Base-by-base conservation (phyloP, 2,797 vertebrate genomes). In the Hemitrygon akajei region DNA sequence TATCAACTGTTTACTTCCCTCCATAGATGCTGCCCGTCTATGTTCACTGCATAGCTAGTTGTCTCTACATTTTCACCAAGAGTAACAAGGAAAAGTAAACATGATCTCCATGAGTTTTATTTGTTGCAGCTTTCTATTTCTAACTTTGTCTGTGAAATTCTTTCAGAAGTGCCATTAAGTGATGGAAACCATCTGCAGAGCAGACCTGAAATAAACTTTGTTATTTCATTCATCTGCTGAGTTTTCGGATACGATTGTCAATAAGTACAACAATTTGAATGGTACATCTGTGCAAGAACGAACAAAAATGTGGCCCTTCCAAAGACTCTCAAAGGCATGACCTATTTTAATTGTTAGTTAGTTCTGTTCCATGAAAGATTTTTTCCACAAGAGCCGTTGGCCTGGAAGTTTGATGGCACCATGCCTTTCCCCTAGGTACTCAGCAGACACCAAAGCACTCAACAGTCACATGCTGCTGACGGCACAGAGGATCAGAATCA, bases 201-300 rank as follows among this genome's bases (percentile, higher is more conserved):
- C 82, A 86, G 25, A 86, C 82, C 60, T 86, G 56, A 86, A 86
- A 86, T 30, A 12, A 86, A 86, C 3, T 86, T 86, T 56, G 82
- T 25, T 30, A 86, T 86, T 60, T 86, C 58, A 63, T n/a, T 27
- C 58, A n/a, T 86, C 82, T 86, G 82, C 14, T 3, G 11, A 18
- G 11, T 86, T 30, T 86, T 60, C 3, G 6, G 82, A 86, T 86
- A 18, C 14, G 58, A 86, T 86, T n/a, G 56, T 63, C 37, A 86
- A 27, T 30, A 86, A 86, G 82, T n/a, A 47, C 47, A 47, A 47
- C 2, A 86, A 58, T 30, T 56, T 60, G 86, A 86, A 86, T 63
- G 56, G 56, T 82, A 82, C 18, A 56, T 77, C 40, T 47, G 7
- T 56, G 80, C 20, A 82, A 82, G 20, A 18, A 16, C 58, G 25